Percentiles rank a stretch among this genome's conserved stretches.
Evolutionary conservation across 2,888 invertebrate genomes (phyloP).

Genomic region (Glyphotaelius pellucidus): DNA sequence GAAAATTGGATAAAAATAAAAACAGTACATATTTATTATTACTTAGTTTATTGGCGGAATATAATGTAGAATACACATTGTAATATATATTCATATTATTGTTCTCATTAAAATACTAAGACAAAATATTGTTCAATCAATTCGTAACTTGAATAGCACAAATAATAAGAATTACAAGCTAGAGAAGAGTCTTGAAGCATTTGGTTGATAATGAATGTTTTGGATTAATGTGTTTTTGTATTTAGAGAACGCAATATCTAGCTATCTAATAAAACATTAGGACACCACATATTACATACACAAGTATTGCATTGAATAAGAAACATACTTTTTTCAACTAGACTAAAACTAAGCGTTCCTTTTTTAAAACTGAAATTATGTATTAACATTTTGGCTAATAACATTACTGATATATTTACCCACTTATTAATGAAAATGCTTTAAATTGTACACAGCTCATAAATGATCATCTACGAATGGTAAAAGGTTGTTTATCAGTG

Average conservation of each 20-base stretch:
- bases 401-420: not conserved
- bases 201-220: not conserved
- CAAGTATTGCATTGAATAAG: not conserved
- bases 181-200: not conserved
- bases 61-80: conserved; percentile 28
- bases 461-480: too few relatives aligned
- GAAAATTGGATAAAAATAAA: not conserved
- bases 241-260: not conserved
- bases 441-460: too few relatives aligned
- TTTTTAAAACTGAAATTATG: not conserved
- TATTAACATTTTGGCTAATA: not conserved
- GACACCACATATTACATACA: not conserved
- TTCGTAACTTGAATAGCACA: conserved; percentile 22
- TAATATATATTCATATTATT: conserved; percentile 30
- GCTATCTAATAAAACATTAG: not conserved
- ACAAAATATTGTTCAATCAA: conserved; percentile 1
- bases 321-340: not conserved
- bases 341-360: not conserved
- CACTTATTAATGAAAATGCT: too few relatives aligned
- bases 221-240: not conserved
- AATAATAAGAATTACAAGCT: not conserved
- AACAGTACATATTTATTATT: not conserved
- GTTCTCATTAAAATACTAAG: conserved; percentile 20
- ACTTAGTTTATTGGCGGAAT: conserved; percentile 46
- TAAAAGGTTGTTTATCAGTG: not conserved